Conservation (phyloP, 1,140 invertebrate genomes). For the Pseudoatta argentina region DNA sequence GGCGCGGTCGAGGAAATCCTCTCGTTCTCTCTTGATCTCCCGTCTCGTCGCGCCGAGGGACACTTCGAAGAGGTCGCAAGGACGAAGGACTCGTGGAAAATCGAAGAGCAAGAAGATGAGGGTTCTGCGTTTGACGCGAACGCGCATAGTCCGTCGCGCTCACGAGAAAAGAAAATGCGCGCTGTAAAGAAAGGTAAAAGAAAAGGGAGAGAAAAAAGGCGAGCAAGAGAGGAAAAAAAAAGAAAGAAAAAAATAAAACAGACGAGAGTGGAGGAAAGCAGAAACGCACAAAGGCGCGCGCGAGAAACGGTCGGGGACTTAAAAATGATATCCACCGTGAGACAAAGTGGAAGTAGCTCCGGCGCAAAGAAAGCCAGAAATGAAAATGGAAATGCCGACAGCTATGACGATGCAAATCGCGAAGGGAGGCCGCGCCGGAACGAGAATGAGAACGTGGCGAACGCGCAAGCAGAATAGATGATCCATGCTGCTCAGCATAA, state of each 20-base stretch:
- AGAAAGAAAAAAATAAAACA: background rate
- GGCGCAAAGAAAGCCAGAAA: constrained; percentile 60
- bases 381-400: constrained; percentile 64
- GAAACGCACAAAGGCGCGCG: constrained; percentile 47
- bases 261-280: constrained; percentile 17
- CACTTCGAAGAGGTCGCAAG: constrained; percentile 50
- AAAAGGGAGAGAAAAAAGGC: background rate
- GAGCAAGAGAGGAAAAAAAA: background rate
- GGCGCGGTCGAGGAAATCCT: constrained; percentile 42
- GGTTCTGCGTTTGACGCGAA: constrained; percentile 19
- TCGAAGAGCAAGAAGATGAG: constrained; percentile 33
- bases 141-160: constrained; percentile 23
- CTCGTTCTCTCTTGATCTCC: constrained; percentile 5
- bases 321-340: constrained; percentile 62
- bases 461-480: constrained; percentile 49
- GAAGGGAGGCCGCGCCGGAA: constrained; percentile 18
- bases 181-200: constrained; percentile 21
- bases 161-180: constrained; percentile 48
- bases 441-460: constrained; percentile 43
- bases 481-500: constrained; percentile 53
- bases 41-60: constrained; percentile 23
- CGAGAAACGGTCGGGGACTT: constrained; percentile 46
- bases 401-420: constrained; percentile 61
- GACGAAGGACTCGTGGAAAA: constrained; percentile 39
- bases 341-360: constrained; percentile 54